A percentile compares a stretch with the other conserved stretches of the same genome.
Evolutionary conservation across 1,140 invertebrate species (phyloP).

Genomic region (Antheraea pernyi): DNA sequence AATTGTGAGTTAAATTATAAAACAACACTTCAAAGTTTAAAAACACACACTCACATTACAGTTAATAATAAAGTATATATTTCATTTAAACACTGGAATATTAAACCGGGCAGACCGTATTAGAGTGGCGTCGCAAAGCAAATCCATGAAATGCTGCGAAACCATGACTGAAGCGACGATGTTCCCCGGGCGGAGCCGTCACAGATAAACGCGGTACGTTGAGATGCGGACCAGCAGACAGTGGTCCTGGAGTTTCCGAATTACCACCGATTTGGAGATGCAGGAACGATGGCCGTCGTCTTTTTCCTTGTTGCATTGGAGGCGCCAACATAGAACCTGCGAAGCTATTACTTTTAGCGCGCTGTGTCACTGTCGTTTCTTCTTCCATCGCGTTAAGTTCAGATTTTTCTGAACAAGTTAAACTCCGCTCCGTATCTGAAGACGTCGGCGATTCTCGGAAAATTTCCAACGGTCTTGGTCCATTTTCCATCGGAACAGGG

Average conservation of each 20-base stretch:
- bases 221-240: constrained; percentile 64
- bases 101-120: constrained; percentile 73
- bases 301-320: constrained; percentile 46
- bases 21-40: background rate
- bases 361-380: constrained; percentile 36
- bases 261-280: constrained; percentile 56
- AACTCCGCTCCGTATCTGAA: constrained; percentile 54
- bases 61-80: constrained; percentile 3
- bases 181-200: constrained; percentile 72
- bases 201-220: constrained; percentile 74
- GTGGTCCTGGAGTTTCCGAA: constrained; percentile 48
- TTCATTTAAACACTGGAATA: constrained; percentile 2
- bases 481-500: constrained; percentile 23
- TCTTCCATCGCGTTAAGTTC: constrained; percentile 32
- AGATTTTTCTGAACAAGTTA: constrained; percentile 42
- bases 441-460: constrained; percentile 55
- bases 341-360: constrained; percentile 74
- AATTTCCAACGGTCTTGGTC: constrained; percentile 38
- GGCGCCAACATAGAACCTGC: constrained; percentile 57
- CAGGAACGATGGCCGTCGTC: constrained; percentile 65
- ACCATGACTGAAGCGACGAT: constrained; percentile 71
- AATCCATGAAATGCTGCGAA: constrained; percentile 73
- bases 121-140: constrained; percentile 76
- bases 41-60: background rate
- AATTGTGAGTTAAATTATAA: background rate